Conservation (phyloP, 2,113 vertebrate genomes). For the Dipodomys stephensi region DNA sequence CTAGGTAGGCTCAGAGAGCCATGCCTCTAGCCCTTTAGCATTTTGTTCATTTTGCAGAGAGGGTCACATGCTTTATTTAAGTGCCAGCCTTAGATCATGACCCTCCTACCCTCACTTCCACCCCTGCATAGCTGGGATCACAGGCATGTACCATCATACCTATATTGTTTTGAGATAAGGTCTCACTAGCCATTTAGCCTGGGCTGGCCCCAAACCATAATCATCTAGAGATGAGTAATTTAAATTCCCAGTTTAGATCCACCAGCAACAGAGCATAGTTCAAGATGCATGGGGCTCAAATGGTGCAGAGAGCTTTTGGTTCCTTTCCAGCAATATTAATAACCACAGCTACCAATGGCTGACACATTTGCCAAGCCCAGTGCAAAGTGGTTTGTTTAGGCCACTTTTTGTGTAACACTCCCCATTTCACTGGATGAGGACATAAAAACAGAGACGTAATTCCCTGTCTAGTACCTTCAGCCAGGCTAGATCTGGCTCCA, state of each 20-base stretch:
- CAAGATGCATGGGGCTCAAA: not conserved
- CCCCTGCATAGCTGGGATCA: no score
- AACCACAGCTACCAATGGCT: not conserved
- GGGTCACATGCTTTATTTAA: no score
- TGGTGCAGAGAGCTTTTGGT: not conserved
- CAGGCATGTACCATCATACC: no score
- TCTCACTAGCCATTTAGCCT: no score
- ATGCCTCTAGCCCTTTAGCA: no score
- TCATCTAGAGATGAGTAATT: not conserved
- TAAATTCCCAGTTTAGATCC: constrained; percentile 36
- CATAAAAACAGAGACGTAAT: not conserved
- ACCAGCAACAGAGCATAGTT: not conserved
- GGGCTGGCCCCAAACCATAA: no score
- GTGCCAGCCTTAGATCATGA: no score
- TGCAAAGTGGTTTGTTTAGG: not conserved
- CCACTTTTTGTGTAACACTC: no score
- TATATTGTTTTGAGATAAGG: no score
- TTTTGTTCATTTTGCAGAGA: no score
- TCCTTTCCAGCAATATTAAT: constrained; percentile 26
- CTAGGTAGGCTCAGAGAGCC: no score
- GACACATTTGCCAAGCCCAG: not conserved
- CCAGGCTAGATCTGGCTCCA: not conserved
- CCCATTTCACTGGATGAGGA: not conserved
- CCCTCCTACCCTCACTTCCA: no score
- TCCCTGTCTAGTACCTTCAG: not conserved